These are phyloP conservation scores for Cinclus cinclus DNA, from an alignment of 2,113 vertebrate genomes.

Conservation along the genomic window DNA sequence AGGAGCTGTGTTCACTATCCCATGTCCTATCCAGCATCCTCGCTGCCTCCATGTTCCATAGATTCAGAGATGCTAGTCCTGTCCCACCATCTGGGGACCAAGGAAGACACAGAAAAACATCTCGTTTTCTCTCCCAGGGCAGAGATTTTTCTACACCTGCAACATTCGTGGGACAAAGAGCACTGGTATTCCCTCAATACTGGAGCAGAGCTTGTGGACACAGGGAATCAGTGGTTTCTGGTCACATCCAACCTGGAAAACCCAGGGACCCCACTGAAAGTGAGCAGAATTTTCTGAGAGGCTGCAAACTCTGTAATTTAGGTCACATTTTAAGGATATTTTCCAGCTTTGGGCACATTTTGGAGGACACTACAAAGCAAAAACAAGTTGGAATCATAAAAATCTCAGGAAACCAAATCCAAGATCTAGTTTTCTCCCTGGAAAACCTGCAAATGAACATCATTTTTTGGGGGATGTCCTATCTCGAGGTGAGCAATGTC, in stretches of 20 bases:
- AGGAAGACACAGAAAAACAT: not conserved
- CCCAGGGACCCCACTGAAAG: not conserved
- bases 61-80: not conserved
- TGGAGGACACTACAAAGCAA: not conserved
- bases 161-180: not conserved
- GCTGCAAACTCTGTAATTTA: not conserved
- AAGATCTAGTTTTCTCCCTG: not conserved
- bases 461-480: not conserved
- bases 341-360: no score
- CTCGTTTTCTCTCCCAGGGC: not conserved
- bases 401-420: not conserved
- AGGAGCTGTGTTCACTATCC: not conserved
- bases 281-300: not conserved
- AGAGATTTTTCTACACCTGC: not conserved
- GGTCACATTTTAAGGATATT: not conserved
- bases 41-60: not conserved
- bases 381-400: not conserved
- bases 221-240: rapidly evolving
- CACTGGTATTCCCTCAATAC: no score
- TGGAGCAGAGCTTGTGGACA: not conserved
- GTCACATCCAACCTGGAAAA: not conserved
- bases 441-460: not conserved
- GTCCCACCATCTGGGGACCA: not conserved
- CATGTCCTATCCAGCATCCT: not conserved
- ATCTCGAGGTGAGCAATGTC: not conserved